phyloP scores from a whole-genome alignment of 2,888 invertebrate genomes.

The Pristionchus fissidentatus region DNA sequence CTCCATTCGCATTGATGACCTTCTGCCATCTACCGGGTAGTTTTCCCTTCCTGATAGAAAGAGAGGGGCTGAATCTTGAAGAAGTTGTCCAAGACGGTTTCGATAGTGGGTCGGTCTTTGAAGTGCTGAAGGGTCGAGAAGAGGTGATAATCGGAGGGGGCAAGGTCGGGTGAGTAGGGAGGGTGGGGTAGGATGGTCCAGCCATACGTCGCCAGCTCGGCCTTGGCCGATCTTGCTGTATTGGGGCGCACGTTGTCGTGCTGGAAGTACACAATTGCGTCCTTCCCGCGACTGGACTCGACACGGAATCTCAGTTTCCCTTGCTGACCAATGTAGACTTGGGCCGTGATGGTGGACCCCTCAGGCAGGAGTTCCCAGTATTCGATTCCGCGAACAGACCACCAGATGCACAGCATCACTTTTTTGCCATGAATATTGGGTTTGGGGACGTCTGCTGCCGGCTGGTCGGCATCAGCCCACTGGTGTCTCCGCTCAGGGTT shows the following conservation, averaged over 20 bases:
- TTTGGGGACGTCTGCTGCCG: not conserved
- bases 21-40: not conserved
- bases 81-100: not conserved
- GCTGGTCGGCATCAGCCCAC: not conserved
- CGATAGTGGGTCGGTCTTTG: not conserved
- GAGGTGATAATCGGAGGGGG: not conserved
- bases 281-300: not conserved
- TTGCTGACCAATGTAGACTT: not conserved
- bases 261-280: not conserved
- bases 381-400: not conserved
- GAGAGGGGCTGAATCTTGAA: not conserved
- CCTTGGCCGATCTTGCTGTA: not conserved
- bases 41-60: not conserved
- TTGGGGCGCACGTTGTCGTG: not conserved
- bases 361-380: not conserved
- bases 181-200: conserved; percentile 1
- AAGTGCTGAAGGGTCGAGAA: not conserved
- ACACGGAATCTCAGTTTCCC: not conserved
- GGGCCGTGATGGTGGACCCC: not conserved
- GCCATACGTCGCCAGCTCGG: not conserved
- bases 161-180: not conserved
- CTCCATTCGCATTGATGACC: not conserved
- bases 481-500: not conserved
- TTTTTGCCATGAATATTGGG: not conserved
- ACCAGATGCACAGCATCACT: not conserved